Percentiles rank a stretch among this genome's conserved stretches.
These are phyloP conservation scores for Pelecanus crispus DNA, from an alignment of 2,113 vertebrate species.

Conservation along the genomic window DNA sequence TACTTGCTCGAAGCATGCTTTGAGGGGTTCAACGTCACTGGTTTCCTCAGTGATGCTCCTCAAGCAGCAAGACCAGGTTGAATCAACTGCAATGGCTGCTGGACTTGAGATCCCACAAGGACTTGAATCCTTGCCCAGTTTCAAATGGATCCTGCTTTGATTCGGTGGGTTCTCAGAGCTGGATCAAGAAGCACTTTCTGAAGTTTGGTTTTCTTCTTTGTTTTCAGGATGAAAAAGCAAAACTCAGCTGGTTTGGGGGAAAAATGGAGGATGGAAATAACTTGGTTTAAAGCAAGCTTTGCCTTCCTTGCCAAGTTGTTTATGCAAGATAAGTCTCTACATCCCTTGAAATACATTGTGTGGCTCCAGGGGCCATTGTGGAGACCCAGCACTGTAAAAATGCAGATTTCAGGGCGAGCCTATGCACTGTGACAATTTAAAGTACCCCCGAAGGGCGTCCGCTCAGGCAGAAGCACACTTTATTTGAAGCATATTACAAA, in stretches of 20 bases:
- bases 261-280: background rate
- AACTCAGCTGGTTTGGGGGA: background rate
- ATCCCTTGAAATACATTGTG: background rate
- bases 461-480: background rate
- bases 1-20: background rate
- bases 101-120: background rate
- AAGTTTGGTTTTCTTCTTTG: background rate
- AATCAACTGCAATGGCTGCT: background rate
- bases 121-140: background rate
- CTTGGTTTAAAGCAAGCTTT: background rate
- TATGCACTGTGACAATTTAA: slow-evolving; percentile 11
- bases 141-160: background rate
- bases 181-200: background rate
- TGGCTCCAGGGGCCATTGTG: background rate
- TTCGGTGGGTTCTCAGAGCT: background rate
- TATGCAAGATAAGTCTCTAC: background rate
- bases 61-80: background rate
- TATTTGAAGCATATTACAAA: background rate
- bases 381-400: background rate
- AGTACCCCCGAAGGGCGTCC: background rate
- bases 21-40: background rate
- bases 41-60: background rate
- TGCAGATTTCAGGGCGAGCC: background rate
- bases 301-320: background rate
- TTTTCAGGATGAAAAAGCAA: background rate